A percentile compares a stretch with the other conserved stretches of the same genome.
Evolutionary conservation across 2,888 invertebrate genomes (phyloP).

Genomic region (Cheilosia pagana): DNA sequence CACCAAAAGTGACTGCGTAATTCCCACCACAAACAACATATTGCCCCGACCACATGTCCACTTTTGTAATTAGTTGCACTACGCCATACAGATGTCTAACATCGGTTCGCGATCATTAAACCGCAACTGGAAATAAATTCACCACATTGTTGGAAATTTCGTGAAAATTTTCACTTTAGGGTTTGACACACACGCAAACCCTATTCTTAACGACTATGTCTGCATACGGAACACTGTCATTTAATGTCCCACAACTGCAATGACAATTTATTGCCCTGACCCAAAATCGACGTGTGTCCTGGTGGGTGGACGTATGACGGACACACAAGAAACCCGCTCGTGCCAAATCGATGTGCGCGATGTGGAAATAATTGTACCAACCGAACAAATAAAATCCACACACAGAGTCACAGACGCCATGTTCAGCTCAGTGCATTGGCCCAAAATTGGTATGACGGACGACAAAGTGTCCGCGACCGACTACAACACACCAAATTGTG

Average conservation of each 20-base stretch:
- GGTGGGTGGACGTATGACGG: slow-evolving; percentile 44
- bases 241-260: slow-evolving; percentile 22
- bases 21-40: slow-evolving; percentile 12
- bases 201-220: neutral
- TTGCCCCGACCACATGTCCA: slow-evolving; percentile 5
- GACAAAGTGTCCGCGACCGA: slow-evolving; percentile 56
- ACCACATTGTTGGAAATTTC: slow-evolving; percentile 2
- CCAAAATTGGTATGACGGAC: slow-evolving; percentile 63
- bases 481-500: slow-evolving; percentile 24
- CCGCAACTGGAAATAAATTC: slow-evolving; percentile 53
- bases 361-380: slow-evolving; percentile 44
- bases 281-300: slow-evolving; percentile 68
- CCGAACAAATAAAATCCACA: slow-evolving; percentile 21
- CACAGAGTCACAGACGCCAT: slow-evolving; percentile 38
- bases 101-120: slow-evolving; percentile 6
- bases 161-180: slow-evolving; percentile 3
- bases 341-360: slow-evolving; percentile 47
- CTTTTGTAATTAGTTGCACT: neutral
- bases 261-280: slow-evolving; percentile 64
- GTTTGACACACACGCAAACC: slow-evolving; percentile 2
- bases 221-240: slow-evolving; percentile 9
- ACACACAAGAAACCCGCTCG: slow-evolving; percentile 10
- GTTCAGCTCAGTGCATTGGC: slow-evolving; percentile 61
- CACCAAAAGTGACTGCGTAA: neutral
- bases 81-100: slow-evolving; percentile 1